phyloP scores from a whole-genome alignment of 2,888 invertebrate genomes.

The Allygus modestus region DNA sequence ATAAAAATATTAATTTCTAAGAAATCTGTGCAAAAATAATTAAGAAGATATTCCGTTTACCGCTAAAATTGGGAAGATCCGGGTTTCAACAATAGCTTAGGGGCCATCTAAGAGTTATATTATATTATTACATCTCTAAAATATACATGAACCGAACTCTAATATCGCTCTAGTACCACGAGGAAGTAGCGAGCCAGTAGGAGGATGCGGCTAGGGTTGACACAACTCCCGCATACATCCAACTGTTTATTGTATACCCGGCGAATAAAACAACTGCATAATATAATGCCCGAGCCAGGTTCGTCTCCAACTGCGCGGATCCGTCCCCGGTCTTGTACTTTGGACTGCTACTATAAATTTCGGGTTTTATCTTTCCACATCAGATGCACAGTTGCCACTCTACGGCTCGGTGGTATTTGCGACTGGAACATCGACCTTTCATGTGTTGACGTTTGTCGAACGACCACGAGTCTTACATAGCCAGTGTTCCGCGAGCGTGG shows the following conservation, averaged over 20 bases:
- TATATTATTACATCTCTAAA: no score
- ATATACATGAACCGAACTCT: no score
- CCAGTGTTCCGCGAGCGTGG: background rate
- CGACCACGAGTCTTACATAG: background rate
- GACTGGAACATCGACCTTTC: background rate
- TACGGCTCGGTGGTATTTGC: background rate
- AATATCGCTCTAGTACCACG: no score
- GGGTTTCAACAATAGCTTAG: no score
- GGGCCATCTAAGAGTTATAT: no score
- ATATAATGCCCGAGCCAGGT: conserved; percentile 15
- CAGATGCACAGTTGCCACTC: background rate
- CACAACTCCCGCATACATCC: conserved; percentile 38
- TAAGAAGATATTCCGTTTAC: no score
- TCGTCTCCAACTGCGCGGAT: conserved; percentile 33
- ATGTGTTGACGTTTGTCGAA: background rate
- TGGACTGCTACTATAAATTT: conserved; percentile 38
- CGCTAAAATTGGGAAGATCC: no score
- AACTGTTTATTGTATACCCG: conserved; percentile 13
- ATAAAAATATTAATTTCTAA: no score
- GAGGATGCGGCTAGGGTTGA: no score
- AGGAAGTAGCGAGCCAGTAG: background rate
- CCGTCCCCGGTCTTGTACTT: conserved; percentile 34
- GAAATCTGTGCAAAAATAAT: no score
- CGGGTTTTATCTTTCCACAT: conserved; percentile 5
- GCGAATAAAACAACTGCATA: conserved; percentile 39